Evolutionary conservation across 2,797 vertebrate genomes (phyloP), one percentile per base, ranked within the genome.

Genomic region (Manis pentadactyla): DNA sequence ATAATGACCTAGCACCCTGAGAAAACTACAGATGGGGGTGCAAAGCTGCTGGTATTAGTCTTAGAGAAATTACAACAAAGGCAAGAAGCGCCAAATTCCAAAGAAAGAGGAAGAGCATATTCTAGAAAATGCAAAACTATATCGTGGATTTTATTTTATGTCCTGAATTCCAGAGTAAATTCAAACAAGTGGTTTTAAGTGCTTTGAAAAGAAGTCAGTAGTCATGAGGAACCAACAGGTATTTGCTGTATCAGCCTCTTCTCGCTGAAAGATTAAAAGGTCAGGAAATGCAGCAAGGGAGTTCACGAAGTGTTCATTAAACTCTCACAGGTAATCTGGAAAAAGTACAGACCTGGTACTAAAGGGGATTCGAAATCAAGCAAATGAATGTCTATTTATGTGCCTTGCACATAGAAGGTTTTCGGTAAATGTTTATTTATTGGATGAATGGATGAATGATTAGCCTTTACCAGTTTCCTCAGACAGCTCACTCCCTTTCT

Each of bases 221-320:
- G 71, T 71, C 55, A 68, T 79, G 61, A 90, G 19, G 7, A 96
- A 84, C 49, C 0, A 79, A 95, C 1, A 64, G 10, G 46, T 79
- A 84, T 74, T 84, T 27, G 57, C 13, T n/a, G 51, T 25, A 90
- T 84, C 69, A 68, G 79, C 11, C 18, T 59, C 59, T 61, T 93
- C 55, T 79, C 15, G 29, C 4, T 75, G 55, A 37, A 8, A 29
- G 21, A 75, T 68, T 86, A 31, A 94, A 92, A 87, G 27, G 39
- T 53, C n/a, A 71, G 69, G 46, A 90, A 87, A 90, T 87, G 7
- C 49, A 42, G n/a, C n/a, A 79, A 63, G 53, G 37, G 53, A 75
- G n/a, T 53, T 94, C 7, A 74, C n/a, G n/a, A 78, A 77, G 79
- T 23, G 34, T 92, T 74, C 55, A 75, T 88, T 81, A 95, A 55